Conservation (phyloP, 2,888 invertebrate species). For the Escarpia spicata region DNA sequence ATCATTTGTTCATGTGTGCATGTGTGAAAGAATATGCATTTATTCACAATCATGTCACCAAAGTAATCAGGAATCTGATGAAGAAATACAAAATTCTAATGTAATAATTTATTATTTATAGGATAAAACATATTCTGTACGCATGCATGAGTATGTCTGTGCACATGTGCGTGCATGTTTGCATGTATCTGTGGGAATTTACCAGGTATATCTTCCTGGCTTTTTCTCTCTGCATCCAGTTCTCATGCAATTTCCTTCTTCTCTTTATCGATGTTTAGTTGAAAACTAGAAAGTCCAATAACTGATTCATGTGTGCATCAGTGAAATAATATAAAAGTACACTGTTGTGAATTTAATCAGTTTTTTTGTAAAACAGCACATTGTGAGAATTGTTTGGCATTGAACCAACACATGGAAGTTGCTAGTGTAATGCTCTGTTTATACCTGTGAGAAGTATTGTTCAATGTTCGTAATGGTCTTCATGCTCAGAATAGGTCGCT, state of each 20-base stretch:
- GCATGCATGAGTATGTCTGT: no score
- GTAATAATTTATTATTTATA: no score
- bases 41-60: no score
- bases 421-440: background rate
- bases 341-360: background rate
- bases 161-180: no score
- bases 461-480: slow-evolving; percentile 72
- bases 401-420: background rate
- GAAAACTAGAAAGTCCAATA: background rate
- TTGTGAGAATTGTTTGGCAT: background rate
- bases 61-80: no score
- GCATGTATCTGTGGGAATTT: no score
- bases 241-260: no score
- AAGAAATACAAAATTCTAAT: no score
- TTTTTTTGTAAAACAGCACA: background rate
- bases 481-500: slow-evolving; percentile 75
- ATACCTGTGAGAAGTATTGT: slow-evolving; percentile 76
- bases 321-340: background rate
- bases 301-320: background rate
- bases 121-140: no score
- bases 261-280: no score
- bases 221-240: no score
- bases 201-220: no score
- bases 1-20: background rate
- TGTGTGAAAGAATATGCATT: background rate